Percentiles rank a stretch among this genome's conserved stretches.
Evolutionary conservation across 2,888 invertebrate species (phyloP).

Genomic region (Marronus borbonicus): DNA sequence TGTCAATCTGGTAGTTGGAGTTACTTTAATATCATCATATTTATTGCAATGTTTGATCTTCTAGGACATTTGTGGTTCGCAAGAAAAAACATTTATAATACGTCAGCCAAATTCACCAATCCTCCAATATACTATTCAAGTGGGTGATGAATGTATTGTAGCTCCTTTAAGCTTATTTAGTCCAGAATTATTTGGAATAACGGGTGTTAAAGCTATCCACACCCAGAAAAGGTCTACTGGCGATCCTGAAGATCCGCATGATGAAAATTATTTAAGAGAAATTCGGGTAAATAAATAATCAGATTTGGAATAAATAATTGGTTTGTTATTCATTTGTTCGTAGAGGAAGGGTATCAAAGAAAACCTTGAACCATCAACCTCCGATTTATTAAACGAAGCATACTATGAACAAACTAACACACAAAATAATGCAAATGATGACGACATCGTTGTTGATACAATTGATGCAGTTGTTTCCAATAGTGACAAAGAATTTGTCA

Average conservation of each 20-base stretch:
- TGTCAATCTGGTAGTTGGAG: slow-evolving; percentile 79
- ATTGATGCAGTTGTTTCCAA: slow-evolving; percentile 70
- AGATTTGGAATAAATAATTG: background rate
- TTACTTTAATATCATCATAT: background rate
- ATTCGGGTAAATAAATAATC: slow-evolving; percentile 73
- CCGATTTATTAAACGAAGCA: slow-evolving; percentile 70
- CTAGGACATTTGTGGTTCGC: slow-evolving; percentile 88
- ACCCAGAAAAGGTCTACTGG: slow-evolving; percentile 81
- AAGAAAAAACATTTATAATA: slow-evolving; percentile 85
- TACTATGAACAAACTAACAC: slow-evolving; percentile 71
- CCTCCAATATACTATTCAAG: slow-evolving; percentile 83
- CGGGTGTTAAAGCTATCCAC: slow-evolving; percentile 82
- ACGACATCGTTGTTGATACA: slow-evolving; percentile 82
- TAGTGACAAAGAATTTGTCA: slow-evolving; percentile 76
- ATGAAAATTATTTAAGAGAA: slow-evolving; percentile 92
- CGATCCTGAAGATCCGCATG: slow-evolving; percentile 94
- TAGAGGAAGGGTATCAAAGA: slow-evolving; percentile 77
- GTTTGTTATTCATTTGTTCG: slow-evolving; percentile 43
- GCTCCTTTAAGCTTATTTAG: slow-evolving; percentile 92
- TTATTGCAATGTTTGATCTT: background rate
- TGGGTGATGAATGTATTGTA: slow-evolving; percentile 94
- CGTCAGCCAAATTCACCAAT: slow-evolving; percentile 80
- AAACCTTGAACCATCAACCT: slow-evolving; percentile 71
- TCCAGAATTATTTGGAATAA: slow-evolving; percentile 90
- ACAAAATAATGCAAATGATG: slow-evolving; percentile 74